Evolutionary conservation across 2,797 vertebrate genomes (phyloP).

Genomic region (Tapera naevia): DNA sequence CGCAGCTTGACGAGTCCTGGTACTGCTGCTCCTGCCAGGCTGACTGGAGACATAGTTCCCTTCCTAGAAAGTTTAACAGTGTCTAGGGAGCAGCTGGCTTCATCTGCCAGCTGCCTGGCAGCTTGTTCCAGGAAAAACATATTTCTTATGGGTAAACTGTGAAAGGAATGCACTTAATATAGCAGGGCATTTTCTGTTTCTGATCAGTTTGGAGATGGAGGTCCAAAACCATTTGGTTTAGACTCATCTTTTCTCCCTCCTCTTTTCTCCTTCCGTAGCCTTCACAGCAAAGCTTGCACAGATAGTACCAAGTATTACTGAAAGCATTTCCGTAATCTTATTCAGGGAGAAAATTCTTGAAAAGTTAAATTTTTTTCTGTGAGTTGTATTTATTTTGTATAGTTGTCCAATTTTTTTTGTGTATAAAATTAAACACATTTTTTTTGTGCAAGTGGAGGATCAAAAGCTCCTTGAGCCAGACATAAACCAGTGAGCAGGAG

Average conservation of each 20-base stretch:
- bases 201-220: not conserved
- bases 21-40: not conserved
- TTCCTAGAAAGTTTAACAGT: not conserved
- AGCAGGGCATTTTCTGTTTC: not conserved
- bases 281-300: not conserved
- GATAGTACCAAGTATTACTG: not conserved
- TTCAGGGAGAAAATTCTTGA: not conserved
- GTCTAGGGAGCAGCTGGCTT: not conserved
- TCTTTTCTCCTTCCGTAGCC: not conserved
- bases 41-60: not conserved
- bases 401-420: not conserved
- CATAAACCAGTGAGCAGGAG: not conserved
- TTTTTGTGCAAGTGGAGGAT: not conserved
- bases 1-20: not conserved
- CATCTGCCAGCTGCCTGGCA: not conserved
- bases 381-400: not conserved
- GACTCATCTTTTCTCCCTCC: not conserved
- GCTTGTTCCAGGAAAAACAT: constrained; percentile 16
- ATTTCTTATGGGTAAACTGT: not conserved
- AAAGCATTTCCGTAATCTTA: not conserved
- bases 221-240: not conserved
- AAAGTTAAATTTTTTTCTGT: not conserved
- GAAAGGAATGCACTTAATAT: not conserved
- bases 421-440: not conserved
- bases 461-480: not conserved